These are phyloP conservation scores for Pristionchus arcanus DNA, from an alignment of 2,888 invertebrate species.

Conservation along the genomic window DNA sequence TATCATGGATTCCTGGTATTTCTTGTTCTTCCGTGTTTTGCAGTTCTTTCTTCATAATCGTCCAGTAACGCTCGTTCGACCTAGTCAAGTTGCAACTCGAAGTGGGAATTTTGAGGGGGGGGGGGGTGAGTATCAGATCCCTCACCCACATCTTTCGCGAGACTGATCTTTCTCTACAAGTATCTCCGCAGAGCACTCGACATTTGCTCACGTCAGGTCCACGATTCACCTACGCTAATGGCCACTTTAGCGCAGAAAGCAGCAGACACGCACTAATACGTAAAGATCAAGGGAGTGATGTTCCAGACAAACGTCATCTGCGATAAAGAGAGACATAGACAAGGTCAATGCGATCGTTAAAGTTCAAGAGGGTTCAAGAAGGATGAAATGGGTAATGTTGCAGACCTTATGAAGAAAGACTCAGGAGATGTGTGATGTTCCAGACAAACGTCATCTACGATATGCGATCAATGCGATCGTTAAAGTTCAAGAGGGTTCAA, in stretches of 20 bases:
- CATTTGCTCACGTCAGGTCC: not conserved
- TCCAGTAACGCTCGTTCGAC: too few relatives aligned
- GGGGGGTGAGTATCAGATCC: too few relatives aligned
- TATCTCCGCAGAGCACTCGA: not conserved
- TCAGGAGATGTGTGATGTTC: not conserved
- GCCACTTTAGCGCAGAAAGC: not conserved
- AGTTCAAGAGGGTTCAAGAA: too few relatives aligned
- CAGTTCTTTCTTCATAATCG: not conserved
- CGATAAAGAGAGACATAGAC: too few relatives aligned
- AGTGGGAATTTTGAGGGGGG: too few relatives aligned
- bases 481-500: too few relatives aligned
- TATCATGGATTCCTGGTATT: not conserved
- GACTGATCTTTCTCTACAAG: not conserved
- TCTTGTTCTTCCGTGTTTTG: not conserved
- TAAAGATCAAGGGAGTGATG: not conserved
- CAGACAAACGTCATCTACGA: not conserved
- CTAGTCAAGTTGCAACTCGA: too few relatives aligned
- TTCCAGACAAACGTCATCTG: not conserved
- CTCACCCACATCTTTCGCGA: not conserved
- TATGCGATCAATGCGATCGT: too few relatives aligned
- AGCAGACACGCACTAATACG: not conserved
- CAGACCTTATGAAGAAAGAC: not conserved
- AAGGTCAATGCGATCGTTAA: too few relatives aligned
- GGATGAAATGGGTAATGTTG: too few relatives aligned
- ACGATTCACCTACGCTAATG: not conserved